Evolutionary conservation across 37 sponge, comb jelly and placozoan genomes (phyloP).

Genomic region (Hexactinellida sp.): DNA sequence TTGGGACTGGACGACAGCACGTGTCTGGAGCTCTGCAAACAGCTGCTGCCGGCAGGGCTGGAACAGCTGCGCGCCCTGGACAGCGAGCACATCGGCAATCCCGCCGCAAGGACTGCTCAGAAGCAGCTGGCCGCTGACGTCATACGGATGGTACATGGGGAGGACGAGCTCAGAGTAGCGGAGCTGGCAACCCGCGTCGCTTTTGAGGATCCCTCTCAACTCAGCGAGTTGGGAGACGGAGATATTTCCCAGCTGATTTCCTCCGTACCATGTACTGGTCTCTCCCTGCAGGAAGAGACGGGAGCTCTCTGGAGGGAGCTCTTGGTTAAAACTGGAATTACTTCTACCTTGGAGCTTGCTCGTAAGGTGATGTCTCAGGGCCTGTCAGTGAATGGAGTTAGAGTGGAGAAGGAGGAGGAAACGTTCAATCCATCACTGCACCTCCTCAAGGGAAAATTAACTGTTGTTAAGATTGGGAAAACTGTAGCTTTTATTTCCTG

Average conservation of each 20-base stretch:
- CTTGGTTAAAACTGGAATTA: background rate
- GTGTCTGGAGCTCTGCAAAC: slow-evolving; percentile 28
- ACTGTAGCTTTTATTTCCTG: background rate
- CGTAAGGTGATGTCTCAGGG: slow-evolving; percentile 17
- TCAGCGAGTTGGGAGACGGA: background rate
- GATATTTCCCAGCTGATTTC: background rate
- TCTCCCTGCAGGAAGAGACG: background rate
- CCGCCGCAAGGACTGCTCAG: slow-evolving; percentile 35
- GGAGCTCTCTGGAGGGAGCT: background rate
- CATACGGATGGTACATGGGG: slow-evolving; percentile 62
- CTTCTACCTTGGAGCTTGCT: background rate
- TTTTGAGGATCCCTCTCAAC: background rate
- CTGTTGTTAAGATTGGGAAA: slow-evolving; percentile 42
- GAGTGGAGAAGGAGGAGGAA: slow-evolving; percentile 23
- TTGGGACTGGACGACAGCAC: slow-evolving; percentile 36
- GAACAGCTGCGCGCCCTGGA: slow-evolving; percentile 16
- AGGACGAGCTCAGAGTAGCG: slow-evolving; percentile 15
- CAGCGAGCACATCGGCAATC: background rate
- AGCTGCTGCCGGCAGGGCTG: slow-evolving; percentile 15
- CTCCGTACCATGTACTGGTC: background rate
- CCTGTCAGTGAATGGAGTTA: slow-evolving; percentile 32
- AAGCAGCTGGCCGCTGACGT: slow-evolving; percentile 51
- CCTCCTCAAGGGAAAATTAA: slow-evolving; percentile 33
- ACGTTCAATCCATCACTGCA: slow-evolving; percentile 20
- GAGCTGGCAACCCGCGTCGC: background rate